These are phyloP conservation scores for Grammomys dolichurus DNA, from an alignment of 2,113 vertebrate species.

Conservation along the genomic window DNA sequence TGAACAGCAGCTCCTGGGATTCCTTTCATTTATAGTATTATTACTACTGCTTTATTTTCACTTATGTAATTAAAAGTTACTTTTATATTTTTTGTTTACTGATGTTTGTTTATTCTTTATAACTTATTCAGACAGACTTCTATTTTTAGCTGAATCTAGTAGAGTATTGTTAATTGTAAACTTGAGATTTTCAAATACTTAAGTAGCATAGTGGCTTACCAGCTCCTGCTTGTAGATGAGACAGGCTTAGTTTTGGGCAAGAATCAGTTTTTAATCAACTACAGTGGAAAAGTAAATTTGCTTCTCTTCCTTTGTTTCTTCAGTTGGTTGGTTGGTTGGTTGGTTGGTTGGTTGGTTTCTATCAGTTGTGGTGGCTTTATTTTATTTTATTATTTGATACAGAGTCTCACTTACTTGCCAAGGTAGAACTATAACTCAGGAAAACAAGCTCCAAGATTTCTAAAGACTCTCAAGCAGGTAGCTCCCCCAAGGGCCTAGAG, in stretches of 20 bases:
- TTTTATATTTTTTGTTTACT: neutral
- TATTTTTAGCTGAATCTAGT: neutral
- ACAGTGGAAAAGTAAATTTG: neutral
- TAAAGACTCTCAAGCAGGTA: neutral
- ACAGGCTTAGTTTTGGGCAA: neutral
- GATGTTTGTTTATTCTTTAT: neutral
- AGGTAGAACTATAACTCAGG: neutral
- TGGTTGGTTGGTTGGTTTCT: neutral
- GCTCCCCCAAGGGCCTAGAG: neutral
- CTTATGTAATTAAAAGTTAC: neutral
- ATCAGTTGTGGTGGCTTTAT: neutral
- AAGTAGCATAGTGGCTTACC: neutral
- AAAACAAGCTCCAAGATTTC: conserved; percentile 15
- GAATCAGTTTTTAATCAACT: neutral
- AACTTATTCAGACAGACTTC: neutral
- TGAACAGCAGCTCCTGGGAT: neutral
- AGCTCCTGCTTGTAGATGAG: neutral
- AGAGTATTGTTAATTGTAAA: neutral
- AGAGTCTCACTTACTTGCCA: neutral
- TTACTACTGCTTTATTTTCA: neutral
- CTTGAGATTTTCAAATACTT: neutral
- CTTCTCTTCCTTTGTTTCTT: neutral
- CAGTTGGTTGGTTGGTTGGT: neutral
- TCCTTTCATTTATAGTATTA: neutral
- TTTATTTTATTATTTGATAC: neutral